A percentile compares a stretch with the other conserved stretches of the same genome.
Conservation (phyloP, 1,140 invertebrate species). For the Aradophagus sp. region DNA sequence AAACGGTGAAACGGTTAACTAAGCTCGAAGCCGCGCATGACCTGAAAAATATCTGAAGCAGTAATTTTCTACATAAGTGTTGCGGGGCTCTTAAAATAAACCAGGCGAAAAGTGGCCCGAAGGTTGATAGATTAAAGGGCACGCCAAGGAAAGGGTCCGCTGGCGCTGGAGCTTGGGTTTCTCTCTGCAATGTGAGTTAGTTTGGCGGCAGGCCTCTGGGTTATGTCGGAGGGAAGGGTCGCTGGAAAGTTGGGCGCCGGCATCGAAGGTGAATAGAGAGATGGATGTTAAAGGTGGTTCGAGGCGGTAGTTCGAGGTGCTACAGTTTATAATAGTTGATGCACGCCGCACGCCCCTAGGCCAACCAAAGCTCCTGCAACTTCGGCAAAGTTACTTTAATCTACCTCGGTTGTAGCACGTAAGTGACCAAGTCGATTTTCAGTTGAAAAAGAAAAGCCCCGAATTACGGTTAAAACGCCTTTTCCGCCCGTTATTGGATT, state of each 20-base stretch:
- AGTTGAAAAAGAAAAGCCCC: slow-evolving; percentile 53
- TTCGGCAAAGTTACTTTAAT: slow-evolving; percentile 75
- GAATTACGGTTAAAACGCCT: slow-evolving; percentile 42
- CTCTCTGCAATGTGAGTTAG: slow-evolving; percentile 64
- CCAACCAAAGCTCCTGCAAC: slow-evolving; percentile 71
- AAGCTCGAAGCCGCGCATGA: too few species aligned
- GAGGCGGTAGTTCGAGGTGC: slow-evolving; percentile 75
- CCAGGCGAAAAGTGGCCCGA: slow-evolving; percentile 68
- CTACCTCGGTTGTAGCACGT: slow-evolving; percentile 66
- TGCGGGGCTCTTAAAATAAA: slow-evolving; percentile 51
- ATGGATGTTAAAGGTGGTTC: slow-evolving; percentile 61
- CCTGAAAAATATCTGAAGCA: too few species aligned
- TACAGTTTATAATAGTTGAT: slow-evolving; percentile 77
- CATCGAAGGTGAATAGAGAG: slow-evolving; percentile 59
- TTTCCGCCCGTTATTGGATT: slow-evolving; percentile 38
- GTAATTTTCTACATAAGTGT: slow-evolving; percentile 35
- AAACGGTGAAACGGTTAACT: too few species aligned
- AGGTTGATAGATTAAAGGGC: slow-evolving; percentile 76
- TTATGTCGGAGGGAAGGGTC: slow-evolving; percentile 70
- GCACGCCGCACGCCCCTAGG: slow-evolving; percentile 66
- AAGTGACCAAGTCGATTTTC: slow-evolving; percentile 61
- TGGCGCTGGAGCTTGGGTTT: slow-evolving; percentile 62
- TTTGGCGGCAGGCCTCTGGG: slow-evolving; percentile 69
- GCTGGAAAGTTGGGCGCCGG: slow-evolving; percentile 54
- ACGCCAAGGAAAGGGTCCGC: slow-evolving; percentile 59